Conservation (phyloP, 2,113 vertebrate genomes). For the Peromyscus californicus region DNA sequence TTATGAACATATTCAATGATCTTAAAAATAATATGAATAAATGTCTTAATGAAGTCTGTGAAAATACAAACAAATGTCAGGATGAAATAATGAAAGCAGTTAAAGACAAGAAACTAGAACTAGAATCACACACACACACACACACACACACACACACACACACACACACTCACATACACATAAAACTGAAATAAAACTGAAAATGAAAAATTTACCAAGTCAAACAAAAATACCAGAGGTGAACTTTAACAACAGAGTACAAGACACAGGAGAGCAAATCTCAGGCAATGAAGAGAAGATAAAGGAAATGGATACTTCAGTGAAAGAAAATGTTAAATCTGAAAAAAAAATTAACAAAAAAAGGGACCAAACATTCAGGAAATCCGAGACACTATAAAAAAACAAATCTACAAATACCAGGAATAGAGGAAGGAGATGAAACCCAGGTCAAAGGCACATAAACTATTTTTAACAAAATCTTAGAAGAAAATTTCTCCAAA, state of each 20-base stretch:
- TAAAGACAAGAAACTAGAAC: neutral
- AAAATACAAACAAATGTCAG: neutral
- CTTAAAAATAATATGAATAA: neutral
- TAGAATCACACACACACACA: neutral
- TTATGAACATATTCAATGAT: neutral
- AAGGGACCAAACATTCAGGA: neutral
- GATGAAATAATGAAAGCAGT: neutral
- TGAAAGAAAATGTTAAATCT: neutral
- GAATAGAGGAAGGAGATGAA: neutral
- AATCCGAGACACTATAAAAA: neutral
- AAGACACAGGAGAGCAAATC: neutral
- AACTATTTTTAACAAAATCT: neutral
- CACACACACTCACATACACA: neutral
- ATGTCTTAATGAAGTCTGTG: neutral
- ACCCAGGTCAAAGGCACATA: neutral
- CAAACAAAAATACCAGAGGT: neutral
- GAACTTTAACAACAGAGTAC: neutral
- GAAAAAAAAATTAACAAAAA: neutral
- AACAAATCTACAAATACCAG: neutral
- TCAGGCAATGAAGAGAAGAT: neutral
- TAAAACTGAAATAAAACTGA: neutral
- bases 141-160: neutral
- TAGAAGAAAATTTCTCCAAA: neutral
- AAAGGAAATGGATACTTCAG: neutral
- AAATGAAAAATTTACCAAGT: neutral